These are phyloP conservation scores for Temnothorax nylanderi DNA, from an alignment of 1,140 invertebrate species.

Conservation along the genomic window DNA sequence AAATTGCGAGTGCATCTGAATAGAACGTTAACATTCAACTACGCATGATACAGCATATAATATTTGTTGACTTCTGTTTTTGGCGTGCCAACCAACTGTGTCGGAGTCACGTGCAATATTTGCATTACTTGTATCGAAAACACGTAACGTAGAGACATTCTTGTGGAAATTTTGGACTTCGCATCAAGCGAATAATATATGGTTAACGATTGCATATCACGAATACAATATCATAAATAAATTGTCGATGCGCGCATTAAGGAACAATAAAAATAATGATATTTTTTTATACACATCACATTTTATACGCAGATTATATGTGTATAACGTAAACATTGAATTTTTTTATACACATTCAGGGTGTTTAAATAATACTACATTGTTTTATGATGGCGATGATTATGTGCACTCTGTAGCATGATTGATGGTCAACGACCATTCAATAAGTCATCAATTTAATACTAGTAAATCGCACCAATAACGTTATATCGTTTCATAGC, in stretches of 20 bases:
- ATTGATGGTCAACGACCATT: slow-evolving; percentile 66
- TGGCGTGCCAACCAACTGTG: slow-evolving; percentile 1
- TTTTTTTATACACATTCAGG: not conserved
- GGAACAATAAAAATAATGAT: not conserved
- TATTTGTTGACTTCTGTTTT: slow-evolving; percentile 1
- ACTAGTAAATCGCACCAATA: not conserved
- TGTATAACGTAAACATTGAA: not conserved
- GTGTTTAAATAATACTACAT: not conserved
- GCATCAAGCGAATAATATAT: not conserved
- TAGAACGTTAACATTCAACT: not conserved
- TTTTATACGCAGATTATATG: not conserved
- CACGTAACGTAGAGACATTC: no score
- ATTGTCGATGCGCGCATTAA: not conserved
- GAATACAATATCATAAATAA: not conserved
- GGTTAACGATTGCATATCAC: not conserved
- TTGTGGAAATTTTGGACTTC: not conserved
- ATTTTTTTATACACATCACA: not conserved
- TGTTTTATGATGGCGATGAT: not conserved
- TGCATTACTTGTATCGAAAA: not conserved
- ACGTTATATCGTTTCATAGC: not conserved
- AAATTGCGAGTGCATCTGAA: not conserved
- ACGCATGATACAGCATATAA: not conserved
- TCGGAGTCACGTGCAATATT: not conserved
- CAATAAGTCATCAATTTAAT: slow-evolving; percentile 54
- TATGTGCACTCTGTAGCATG: not conserved